phyloP scores from a whole-genome alignment of 2,888 invertebrate species.

The Metalampra italica region DNA sequence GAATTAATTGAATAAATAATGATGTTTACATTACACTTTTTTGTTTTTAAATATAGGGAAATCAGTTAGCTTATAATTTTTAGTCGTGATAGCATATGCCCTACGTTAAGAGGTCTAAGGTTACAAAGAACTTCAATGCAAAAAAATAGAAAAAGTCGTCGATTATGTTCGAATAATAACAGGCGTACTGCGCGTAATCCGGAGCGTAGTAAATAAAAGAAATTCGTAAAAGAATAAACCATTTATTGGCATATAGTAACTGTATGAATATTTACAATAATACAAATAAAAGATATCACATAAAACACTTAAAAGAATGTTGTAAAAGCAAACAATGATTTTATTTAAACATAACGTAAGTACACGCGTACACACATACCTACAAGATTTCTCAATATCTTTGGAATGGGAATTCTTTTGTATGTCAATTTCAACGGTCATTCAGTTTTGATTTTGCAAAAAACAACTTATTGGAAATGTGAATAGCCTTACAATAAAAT shows the following conservation, averaged over 20 bases:
- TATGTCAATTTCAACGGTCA: slow-evolving; percentile 14
- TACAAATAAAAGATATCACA: slow-evolving; percentile 68
- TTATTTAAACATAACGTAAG: slow-evolving; percentile 26
- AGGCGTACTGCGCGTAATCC: no score
- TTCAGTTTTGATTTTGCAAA: slow-evolving; percentile 8
- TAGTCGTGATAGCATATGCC: no score
- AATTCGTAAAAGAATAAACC: slow-evolving; percentile 68
- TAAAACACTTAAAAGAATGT: slow-evolving; percentile 62
- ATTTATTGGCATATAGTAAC: slow-evolving; percentile 69
- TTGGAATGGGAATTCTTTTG: slow-evolving; percentile 47
- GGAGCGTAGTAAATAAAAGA: slow-evolving; percentile 30
- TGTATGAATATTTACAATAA: slow-evolving; percentile 69
- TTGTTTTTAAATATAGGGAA: not conserved
- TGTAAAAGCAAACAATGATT: slow-evolving; percentile 53
- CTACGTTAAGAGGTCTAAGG: no score
- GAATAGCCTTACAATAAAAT: slow-evolving; percentile 19
- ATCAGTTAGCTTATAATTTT: not conserved
- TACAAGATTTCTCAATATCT: slow-evolving; percentile 40
- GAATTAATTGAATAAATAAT: not conserved
- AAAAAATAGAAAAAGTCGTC: no score
- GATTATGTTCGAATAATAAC: no score
- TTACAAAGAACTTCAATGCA: no score
- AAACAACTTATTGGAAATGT: slow-evolving; percentile 15
- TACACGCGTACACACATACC: slow-evolving; percentile 27
- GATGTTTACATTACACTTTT: not conserved